Percentiles rank a stretch among this genome's conserved stretches.
phyloP scores from a whole-genome alignment of 2,113 vertebrate genomes.

The Orthonyx spaldingii region DNA sequence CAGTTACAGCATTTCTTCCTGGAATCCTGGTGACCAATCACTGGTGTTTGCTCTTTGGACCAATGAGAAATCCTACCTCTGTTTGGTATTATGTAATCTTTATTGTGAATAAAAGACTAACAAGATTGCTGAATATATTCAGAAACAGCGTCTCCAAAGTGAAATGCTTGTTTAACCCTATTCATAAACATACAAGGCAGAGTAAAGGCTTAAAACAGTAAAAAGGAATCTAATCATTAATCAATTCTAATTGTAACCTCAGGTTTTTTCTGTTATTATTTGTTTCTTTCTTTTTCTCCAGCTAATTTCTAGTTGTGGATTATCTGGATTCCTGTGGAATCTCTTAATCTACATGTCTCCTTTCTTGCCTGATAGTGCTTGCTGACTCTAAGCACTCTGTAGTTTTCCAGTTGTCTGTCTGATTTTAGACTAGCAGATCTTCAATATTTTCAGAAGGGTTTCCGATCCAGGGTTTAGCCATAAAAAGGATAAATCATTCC shows the following conservation, averaged over 20 bases:
- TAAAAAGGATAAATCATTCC: neutral
- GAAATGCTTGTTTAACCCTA: neutral
- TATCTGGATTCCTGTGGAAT: neutral
- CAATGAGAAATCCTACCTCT: neutral
- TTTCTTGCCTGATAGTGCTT: neutral
- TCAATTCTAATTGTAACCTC: neutral
- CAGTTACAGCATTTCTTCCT: neutral
- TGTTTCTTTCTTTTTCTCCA: neutral
- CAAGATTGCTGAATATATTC: neutral
- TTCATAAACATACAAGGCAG: neutral
- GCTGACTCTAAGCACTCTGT: neutral
- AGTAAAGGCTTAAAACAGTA: neutral
- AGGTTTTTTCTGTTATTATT: neutral
- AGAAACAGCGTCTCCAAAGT: neutral
- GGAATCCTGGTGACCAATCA: neutral
- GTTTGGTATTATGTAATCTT: neutral
- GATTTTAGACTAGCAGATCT: neutral
- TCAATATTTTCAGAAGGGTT: neutral
- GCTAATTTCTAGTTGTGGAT: neutral
- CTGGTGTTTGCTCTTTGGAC: neutral
- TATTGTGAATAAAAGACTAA: neutral
- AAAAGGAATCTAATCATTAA: neutral
- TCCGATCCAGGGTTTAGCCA: neutral
- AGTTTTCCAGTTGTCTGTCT: neutral
- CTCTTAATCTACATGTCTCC: neutral